These are phyloP conservation scores for Lacanobia oleracea DNA, from an alignment of 2,888 invertebrate genomes.

Conservation along the genomic window DNA sequence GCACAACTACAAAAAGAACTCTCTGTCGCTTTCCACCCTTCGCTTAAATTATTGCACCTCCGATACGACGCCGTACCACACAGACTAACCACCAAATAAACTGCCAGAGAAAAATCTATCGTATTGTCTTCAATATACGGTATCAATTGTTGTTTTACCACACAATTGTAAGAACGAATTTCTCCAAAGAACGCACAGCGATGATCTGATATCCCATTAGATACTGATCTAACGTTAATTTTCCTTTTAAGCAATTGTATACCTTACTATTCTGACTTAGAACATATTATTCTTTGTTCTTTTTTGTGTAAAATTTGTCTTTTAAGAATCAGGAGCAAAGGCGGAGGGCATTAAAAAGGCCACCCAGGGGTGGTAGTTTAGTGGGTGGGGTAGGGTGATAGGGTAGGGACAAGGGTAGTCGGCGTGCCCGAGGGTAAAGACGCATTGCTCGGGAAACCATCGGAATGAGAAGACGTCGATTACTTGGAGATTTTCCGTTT, in stretches of 20 bases:
- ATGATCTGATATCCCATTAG: constrained; percentile 81
- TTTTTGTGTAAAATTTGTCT: constrained; percentile 75
- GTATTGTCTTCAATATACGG: constrained; percentile 62
- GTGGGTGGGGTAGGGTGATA: constrained; percentile 60
- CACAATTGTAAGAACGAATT: constrained; percentile 78
- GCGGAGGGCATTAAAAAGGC: constrained; percentile 84
- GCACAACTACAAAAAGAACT: constrained; percentile 90
- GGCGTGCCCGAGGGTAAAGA: constrained; percentile 74
- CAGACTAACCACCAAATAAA: constrained; percentile 71
- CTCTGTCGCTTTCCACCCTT: constrained; percentile 89
- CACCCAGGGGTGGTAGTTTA: constrained; percentile 70
- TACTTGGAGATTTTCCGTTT: background rate
- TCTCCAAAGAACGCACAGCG: constrained; percentile 83
- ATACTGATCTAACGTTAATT: constrained; percentile 81
- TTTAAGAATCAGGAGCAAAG: constrained; percentile 80
- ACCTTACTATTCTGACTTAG: constrained; percentile 61
- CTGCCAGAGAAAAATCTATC: constrained; percentile 69
- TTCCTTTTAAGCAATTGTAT: constrained; percentile 57
- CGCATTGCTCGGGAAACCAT: constrained; percentile 75
- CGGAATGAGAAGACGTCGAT: constrained; percentile 65
- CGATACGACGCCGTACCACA: constrained; percentile 74
- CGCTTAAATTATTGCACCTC: constrained; percentile 90
- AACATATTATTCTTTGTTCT: constrained; percentile 61
- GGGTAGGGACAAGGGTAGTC: constrained; percentile 74
- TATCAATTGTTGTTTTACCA: constrained; percentile 24